Evolutionary conservation across 1,140 invertebrate species (phyloP).

Genomic region (Ruditapes philippinarum): DNA sequence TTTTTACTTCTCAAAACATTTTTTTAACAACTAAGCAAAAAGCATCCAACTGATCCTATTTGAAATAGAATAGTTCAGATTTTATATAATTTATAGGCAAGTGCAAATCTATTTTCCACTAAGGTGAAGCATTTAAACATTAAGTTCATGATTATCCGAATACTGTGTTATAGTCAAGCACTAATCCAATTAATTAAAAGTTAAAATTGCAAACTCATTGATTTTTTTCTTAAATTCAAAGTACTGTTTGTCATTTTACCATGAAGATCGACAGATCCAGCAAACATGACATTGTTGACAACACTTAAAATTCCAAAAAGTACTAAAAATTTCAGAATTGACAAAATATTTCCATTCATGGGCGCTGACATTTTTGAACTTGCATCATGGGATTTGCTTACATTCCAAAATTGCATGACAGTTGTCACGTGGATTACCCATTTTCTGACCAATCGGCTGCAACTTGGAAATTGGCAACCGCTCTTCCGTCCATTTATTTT

Average conservation of each 20-base stretch:
- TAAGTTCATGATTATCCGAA: too few relatives aligned
- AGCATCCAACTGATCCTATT: too few relatives aligned
- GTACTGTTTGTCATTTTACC: constrained; percentile 25
- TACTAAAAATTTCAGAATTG: constrained; percentile 36
- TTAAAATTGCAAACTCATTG: too few relatives aligned
- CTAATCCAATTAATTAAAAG: too few relatives aligned
- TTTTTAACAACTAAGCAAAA: too few relatives aligned
- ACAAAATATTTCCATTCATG: not conserved
- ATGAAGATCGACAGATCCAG: constrained; percentile 19
- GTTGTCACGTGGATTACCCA: constrained; percentile 62
- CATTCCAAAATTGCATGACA: constrained; percentile 25
- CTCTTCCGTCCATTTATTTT: not conserved
- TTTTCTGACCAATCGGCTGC: constrained; percentile 67
- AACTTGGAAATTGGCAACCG: constrained; percentile 40
- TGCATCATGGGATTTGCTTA: constrained; percentile 70
- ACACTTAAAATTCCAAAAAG: constrained; percentile 14
- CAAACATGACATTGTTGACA: constrained; percentile 45
- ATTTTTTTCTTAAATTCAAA: too few relatives aligned
- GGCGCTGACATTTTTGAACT: constrained; percentile 67
- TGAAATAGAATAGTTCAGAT: too few relatives aligned
- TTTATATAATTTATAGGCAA: too few relatives aligned
- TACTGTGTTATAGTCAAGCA: too few relatives aligned
- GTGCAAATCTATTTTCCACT: too few relatives aligned
- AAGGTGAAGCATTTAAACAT: too few relatives aligned
- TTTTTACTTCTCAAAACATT: too few relatives aligned